These are phyloP conservation scores for Cenopis cana DNA, from an alignment of 2,888 invertebrate genomes.

Conservation along the genomic window DNA sequence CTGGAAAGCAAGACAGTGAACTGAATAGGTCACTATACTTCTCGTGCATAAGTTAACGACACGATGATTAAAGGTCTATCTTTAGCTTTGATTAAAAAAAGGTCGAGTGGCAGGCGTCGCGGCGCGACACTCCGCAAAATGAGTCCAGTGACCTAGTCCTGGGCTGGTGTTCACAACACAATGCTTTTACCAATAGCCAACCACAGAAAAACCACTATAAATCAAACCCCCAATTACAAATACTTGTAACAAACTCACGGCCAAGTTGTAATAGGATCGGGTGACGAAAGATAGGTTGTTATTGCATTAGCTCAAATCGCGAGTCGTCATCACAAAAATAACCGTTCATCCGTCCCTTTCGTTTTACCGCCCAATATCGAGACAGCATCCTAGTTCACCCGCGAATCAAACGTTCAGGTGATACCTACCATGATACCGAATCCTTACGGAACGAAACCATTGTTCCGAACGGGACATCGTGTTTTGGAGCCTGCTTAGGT, in stretches of 20 bases:
- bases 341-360: conserved; percentile 8
- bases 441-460: conserved; percentile 2
- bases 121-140: conserved; percentile 16
- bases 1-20: too few species aligned
- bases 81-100: conserved; percentile 30
- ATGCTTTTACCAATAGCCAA: not conserved
- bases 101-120: conserved; percentile 21
- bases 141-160: conserved; percentile 34
- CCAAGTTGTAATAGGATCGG: not conserved
- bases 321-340: not conserved
- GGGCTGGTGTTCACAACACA: not conserved
- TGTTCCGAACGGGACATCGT: not conserved
- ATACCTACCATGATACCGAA: conserved; percentile 11
- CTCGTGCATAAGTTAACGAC: conserved; percentile 16
- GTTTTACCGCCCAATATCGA: not conserved
- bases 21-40: not conserved
- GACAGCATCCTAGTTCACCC: not conserved
- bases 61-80: conserved; percentile 25
- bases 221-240: not conserved
- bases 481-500: conserved; percentile 6
- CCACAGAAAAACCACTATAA: not conserved
- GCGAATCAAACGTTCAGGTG: not conserved
- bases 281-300: not conserved
- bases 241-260: not conserved
- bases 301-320: not conserved